Evolutionary conservation across 1,140 invertebrate genomes (phyloP).

Genomic region (Physella acuta): DNA sequence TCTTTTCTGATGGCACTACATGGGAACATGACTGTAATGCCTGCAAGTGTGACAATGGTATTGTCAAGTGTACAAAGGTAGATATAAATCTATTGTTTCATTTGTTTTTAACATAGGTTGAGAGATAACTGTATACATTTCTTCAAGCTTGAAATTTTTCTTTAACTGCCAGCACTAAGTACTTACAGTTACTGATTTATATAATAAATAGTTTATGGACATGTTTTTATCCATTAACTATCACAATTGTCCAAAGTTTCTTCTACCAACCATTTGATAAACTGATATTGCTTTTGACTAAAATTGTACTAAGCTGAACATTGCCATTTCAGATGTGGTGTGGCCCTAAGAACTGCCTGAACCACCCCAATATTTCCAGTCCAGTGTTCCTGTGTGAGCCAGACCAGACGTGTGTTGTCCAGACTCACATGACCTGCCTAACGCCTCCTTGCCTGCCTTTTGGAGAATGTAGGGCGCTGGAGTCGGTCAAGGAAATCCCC

Average conservation of each 20-base stretch:
- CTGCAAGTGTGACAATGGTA: slow-evolving; percentile 75
- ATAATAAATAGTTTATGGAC: too few species aligned
- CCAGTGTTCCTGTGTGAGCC: slow-evolving; percentile 39
- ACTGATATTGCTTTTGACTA: too few species aligned
- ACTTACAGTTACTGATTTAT: too few species aligned
- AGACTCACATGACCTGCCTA: slow-evolving; percentile 67
- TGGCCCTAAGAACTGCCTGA: slow-evolving; percentile 53
- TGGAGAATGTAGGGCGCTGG: slow-evolving; percentile 78
- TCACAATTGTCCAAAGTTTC: too few species aligned
- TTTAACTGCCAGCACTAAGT: too few species aligned
- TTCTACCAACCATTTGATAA: too few species aligned
- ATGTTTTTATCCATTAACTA: too few species aligned
- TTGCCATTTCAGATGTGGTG: slow-evolving; percentile 59
- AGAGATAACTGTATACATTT: neutral
- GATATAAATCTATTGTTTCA: neutral
- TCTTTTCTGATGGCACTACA: slow-evolving; percentile 66
- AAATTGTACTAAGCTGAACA: too few species aligned
- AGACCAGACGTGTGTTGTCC: slow-evolving; percentile 50
- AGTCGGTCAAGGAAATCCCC: slow-evolving; percentile 73
- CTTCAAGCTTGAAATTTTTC: too few species aligned
- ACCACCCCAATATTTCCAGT: slow-evolving; percentile 46
- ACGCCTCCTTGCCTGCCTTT: slow-evolving; percentile 75
- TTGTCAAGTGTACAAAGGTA: slow-evolving; percentile 78
- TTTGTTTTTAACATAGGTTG: slow-evolving; percentile 4
- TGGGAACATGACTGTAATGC: slow-evolving; percentile 79